Conservation (phyloP, 1,140 invertebrate genomes). For the Conus betulinus region DNA sequence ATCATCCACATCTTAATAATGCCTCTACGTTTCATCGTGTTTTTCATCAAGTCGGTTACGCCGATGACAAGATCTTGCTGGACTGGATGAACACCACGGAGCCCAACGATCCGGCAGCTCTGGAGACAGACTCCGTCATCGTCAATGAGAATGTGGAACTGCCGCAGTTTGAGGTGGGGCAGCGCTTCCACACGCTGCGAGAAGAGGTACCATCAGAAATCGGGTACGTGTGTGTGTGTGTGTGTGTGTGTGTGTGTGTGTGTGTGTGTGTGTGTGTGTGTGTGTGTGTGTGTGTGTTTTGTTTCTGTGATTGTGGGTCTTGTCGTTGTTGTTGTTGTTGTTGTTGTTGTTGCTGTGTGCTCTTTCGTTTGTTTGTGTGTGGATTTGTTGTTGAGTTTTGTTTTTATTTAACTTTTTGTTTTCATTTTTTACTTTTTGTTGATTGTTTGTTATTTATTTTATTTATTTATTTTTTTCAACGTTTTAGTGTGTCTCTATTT, state of each 20-base stretch:
- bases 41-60: constrained; percentile 64
- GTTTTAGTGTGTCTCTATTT: no score
- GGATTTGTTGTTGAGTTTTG: no score
- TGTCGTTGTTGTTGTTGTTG: no score
- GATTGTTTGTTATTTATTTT: no score
- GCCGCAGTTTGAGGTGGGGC: constrained; percentile 64
- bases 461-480: no score
- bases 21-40: neutral
- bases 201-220: constrained; percentile 45
- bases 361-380: no score
- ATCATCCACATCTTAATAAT: no score
- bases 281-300: neutral
- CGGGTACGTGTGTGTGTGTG: constrained; percentile 19
- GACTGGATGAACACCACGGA: constrained; percentile 58
- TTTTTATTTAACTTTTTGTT: no score
- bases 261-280: neutral
- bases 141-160: constrained; percentile 48
- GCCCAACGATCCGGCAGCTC: neutral
- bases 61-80: constrained; percentile 62
- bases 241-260: neutral
- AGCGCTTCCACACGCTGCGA: constrained; percentile 24
- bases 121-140: constrained; percentile 29
- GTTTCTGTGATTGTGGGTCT: no score
- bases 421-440: no score
- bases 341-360: no score